Percentiles rank a stretch among this genome's conserved stretches.
Evolutionary conservation across 2,888 invertebrate species (phyloP).

Genomic region (Chrysodeixis includens): DNA sequence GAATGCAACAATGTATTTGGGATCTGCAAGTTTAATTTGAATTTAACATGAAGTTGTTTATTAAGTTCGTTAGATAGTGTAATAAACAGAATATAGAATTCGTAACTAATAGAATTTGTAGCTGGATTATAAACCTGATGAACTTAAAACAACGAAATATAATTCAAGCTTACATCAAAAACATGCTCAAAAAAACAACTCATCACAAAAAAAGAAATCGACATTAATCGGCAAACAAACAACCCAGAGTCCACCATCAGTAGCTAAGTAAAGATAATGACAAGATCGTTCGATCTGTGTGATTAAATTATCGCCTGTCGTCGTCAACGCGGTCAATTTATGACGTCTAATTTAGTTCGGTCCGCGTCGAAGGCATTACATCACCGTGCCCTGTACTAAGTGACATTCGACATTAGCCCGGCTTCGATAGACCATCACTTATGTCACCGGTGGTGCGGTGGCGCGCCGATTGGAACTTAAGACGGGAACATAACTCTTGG

Average conservation of each 20-base stretch:
- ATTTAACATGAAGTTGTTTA: neutral
- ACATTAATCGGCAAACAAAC: neutral
- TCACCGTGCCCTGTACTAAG: conserved; percentile 42
- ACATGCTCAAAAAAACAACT: too few species aligned
- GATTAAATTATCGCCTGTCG: conserved; percentile 47
- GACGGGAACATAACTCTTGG: conserved; percentile 7
- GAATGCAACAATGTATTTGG: conserved; percentile 24
- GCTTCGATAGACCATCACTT: conserved; percentile 40
- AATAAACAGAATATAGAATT: too few species aligned
- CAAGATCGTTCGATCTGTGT: conserved; percentile 42
- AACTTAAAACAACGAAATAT: too few species aligned
- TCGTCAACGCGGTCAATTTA: conserved; percentile 50
- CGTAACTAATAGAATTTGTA: too few species aligned
- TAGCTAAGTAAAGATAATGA: conserved; percentile 44
- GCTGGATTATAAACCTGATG: too few species aligned
- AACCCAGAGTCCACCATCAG: conserved; percentile 1
- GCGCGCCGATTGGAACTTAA: conserved; percentile 13
- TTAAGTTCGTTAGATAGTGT: neutral
- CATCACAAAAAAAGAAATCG: neutral
- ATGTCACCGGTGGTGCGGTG: conserved; percentile 16
- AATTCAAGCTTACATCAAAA: too few species aligned
- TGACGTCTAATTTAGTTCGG: conserved; percentile 50
- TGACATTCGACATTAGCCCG: conserved; percentile 46
- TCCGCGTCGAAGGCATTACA: conserved; percentile 41
- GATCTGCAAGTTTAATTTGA: conserved; percentile 20